phyloP scores from a whole-genome alignment of 2,113 vertebrate species.

The Poeciliopsis retropinna region DNA sequence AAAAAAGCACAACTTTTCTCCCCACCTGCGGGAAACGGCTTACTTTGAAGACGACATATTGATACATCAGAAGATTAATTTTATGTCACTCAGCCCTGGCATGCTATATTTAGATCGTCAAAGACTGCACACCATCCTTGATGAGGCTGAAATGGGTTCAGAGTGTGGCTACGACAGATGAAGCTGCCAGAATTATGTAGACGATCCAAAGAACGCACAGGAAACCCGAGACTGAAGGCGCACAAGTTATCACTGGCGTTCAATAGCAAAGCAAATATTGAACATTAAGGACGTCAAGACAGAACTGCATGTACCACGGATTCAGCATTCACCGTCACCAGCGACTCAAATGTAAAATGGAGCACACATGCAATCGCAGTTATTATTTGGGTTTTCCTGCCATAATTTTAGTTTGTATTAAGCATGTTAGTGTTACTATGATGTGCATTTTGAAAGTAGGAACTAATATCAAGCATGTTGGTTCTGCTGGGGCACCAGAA shows the following conservation, averaged over 20 bases:
- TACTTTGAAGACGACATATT: conserved; percentile 46
- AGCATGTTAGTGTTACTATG: no score
- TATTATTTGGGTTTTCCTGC: neutral
- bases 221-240: neutral
- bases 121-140: conserved; percentile 5
- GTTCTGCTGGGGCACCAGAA: no score
- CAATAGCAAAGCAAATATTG: neutral
- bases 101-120: conserved; percentile 26
- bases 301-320: neutral
- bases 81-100: neutral
- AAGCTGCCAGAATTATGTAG: neutral
- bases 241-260: neutral
- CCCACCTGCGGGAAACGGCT: conserved; percentile 33
- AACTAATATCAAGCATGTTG: no score
- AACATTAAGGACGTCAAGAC: no score
- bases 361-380: no score
- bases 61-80: conserved; percentile 36
- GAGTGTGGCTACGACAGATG: neutral
- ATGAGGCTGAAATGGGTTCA: conserved; percentile 2
- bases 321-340: neutral
- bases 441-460: no score
- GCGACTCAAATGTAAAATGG: neutral
- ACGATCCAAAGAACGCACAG: neutral
- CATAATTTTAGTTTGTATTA: no score
- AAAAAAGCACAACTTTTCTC: conserved; percentile 24